Percentiles rank a stretch among this genome's conserved stretches.
phyloP scores from a whole-genome alignment of 2,797 vertebrate genomes.

The Catamblyrhynchus diadema region DNA sequence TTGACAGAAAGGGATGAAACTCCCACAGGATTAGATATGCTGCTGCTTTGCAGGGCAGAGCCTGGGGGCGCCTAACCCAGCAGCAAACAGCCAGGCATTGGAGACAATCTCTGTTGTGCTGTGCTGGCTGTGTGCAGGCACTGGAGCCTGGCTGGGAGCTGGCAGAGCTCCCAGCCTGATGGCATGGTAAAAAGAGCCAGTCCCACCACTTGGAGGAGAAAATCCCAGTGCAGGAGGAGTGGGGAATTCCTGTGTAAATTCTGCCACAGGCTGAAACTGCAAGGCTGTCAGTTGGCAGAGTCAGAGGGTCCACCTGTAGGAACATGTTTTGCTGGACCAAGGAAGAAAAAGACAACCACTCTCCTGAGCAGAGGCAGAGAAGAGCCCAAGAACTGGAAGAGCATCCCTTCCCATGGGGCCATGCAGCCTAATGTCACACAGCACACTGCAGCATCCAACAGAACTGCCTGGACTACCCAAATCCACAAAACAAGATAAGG shows the following conservation, averaged over 20 bases:
- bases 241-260: neutral
- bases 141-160: neutral
- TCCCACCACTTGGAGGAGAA: neutral
- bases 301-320: neutral
- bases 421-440: neutral
- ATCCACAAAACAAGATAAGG: neutral
- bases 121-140: neutral
- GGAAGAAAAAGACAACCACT: neutral
- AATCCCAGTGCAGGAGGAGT: neutral
- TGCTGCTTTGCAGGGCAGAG: neutral
- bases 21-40: neutral
- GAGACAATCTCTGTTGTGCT: neutral
- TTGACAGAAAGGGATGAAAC: neutral
- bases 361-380: neutral
- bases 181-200: neutral
- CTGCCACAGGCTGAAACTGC: neutral
- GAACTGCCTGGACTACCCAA: neutral
- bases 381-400: neutral
- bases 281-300: neutral
- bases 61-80: neutral
- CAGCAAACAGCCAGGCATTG: neutral
- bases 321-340: neutral
- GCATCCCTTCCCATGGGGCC: fast-evolving
- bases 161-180: neutral
- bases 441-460: neutral